Evolutionary conservation across 2,797 vertebrate species (phyloP).

Genomic region (Simalia tracyae): DNA sequence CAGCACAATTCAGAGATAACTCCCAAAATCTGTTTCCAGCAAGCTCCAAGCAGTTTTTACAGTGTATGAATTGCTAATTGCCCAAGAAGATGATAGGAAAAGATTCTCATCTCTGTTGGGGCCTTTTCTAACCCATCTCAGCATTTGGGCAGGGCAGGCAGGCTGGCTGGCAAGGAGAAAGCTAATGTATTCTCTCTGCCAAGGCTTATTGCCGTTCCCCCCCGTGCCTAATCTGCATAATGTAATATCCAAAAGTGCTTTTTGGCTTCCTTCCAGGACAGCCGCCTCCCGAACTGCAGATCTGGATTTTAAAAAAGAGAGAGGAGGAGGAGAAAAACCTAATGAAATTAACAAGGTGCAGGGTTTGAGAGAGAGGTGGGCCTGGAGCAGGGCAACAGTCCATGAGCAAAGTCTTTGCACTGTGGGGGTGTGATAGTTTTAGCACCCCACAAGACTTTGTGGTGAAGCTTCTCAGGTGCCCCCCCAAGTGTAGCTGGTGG

Average conservation of each 20-base stretch:
- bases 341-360: constrained; percentile 57
- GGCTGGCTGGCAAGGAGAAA: constrained; percentile 42
- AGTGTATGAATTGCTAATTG: constrained; percentile 11
- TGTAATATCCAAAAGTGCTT: constrained; percentile 76
- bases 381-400: constrained; percentile 47
- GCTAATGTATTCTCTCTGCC: constrained; percentile 24
- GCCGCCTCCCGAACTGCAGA: constrained; percentile 57
- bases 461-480: background rate
- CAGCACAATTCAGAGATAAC: background rate
- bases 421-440: rapidly evolving
- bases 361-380: constrained; percentile 23
- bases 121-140: background rate
- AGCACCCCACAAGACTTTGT: rapidly evolving
- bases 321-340: constrained; percentile 46
- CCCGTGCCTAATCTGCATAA: constrained; percentile 74
- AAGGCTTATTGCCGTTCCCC: background rate
- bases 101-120: background rate
- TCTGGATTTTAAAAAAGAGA: constrained; percentile 51
- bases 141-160: background rate
- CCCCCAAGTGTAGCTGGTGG: background rate
- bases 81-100: constrained; percentile 2
- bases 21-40: background rate
- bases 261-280: constrained; percentile 63
- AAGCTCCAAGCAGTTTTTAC: background rate
- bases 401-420: constrained; percentile 35